Evolutionary conservation across 2,888 invertebrate genomes (phyloP).

Genomic region (Morinoia aosen): DNA sequence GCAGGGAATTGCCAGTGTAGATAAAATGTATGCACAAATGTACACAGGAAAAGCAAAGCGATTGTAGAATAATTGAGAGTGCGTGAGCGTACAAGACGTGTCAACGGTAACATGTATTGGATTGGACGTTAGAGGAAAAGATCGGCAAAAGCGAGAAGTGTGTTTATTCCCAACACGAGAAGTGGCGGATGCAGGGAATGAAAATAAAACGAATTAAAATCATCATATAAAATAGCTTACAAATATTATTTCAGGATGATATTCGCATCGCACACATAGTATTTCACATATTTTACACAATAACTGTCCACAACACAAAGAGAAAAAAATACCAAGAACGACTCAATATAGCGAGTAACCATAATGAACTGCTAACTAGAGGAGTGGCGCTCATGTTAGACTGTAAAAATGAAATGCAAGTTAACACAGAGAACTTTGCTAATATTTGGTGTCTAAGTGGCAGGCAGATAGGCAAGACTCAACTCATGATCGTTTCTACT

Average conservation of each 20-base stretch:
- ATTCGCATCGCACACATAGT: not conserved
- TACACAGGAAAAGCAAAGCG: not conserved
- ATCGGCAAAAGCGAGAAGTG: not conserved
- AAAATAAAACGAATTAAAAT: not conserved
- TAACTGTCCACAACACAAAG: not conserved
- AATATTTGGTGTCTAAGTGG: conserved; percentile 10
- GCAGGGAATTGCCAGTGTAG: not conserved
- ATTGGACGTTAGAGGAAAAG: conserved; percentile 43
- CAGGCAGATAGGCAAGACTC: not conserved
- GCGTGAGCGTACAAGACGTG: not conserved
- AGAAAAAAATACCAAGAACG: not conserved
- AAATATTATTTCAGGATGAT: not conserved
- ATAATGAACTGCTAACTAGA: not conserved
- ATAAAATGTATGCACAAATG: not conserved
- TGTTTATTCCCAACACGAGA: not conserved
- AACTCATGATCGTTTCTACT: not conserved
- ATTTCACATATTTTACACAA: not conserved
- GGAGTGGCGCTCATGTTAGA: conserved; percentile 2
- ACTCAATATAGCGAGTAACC: not conserved
- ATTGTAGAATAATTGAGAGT: not conserved
- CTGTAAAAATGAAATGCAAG: not conserved
- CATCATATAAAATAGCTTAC: not conserved
- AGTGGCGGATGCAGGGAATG: not conserved
- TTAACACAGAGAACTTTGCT: not conserved
- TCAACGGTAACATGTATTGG: not conserved